These are phyloP conservation scores for Diacarnus erythraeanus DNA, from an alignment of 37 sponge, comb jelly and placozoan species.

Conservation along the genomic window DNA sequence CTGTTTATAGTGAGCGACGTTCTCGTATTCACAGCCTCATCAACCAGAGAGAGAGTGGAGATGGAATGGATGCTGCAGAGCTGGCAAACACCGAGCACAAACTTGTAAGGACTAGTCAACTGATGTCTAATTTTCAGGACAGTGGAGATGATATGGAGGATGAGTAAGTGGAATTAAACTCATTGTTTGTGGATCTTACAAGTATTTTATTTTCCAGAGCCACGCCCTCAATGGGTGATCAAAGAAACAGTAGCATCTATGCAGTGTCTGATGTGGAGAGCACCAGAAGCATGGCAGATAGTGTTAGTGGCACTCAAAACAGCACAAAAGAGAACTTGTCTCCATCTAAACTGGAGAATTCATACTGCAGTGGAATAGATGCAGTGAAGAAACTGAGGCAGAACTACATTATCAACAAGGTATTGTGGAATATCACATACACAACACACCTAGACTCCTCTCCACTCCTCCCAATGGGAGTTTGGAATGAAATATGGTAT, in stretches of 20 bases:
- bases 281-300: neutral
- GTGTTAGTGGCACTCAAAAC: neutral
- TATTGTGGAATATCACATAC: neutral
- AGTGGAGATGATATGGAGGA: neutral
- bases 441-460: neutral
- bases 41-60: slow-evolving; percentile 30
- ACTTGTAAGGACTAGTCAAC: neutral
- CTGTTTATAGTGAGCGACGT: slow-evolving; percentile 13
- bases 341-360: slow-evolving; percentile 2
- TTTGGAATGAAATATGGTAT: too few relatives aligned
- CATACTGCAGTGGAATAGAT: slow-evolving; percentile 33
- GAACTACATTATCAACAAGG: slow-evolving; percentile 57
- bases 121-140: neutral
- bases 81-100: slow-evolving; percentile 9
- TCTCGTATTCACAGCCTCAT: slow-evolving; percentile 29
- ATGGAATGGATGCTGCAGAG: slow-evolving; percentile 31
- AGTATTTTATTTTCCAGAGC: neutral
- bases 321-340: neutral
- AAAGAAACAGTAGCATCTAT: neutral
- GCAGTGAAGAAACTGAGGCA: slow-evolving; percentile 52
- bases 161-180: neutral
- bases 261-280: slow-evolving; percentile 4
- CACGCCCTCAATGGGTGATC: neutral
- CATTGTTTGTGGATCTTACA: neutral
- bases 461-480: neutral